Percentiles rank a stretch among this genome's conserved stretches.
Conservation (phyloP, 2,113 vertebrate genomes). For the Pteruthius melanotis region DNA sequence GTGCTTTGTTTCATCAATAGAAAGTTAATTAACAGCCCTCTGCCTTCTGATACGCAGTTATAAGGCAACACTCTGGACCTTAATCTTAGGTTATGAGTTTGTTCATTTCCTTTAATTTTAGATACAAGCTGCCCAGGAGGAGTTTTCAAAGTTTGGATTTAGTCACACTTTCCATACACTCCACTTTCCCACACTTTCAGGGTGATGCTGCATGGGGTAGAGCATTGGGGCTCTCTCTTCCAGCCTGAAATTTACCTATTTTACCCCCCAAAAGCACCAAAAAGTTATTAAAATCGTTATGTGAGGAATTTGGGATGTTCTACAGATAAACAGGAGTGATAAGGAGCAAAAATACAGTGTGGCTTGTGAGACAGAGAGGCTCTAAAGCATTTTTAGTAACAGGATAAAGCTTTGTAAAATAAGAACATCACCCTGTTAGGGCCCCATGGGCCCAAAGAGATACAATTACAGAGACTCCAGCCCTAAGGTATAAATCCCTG, state of each 20-base stretch:
- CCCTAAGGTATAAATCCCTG: not conserved
- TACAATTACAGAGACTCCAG: not conserved
- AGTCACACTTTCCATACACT: not conserved
- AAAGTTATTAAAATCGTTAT: not conserved
- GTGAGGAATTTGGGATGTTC: not conserved
- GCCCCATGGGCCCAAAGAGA: not conserved
- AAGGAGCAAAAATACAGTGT: not conserved
- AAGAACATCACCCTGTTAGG: not conserved
- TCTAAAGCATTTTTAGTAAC: not conserved
- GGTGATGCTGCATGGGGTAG: not conserved
- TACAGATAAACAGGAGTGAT: not conserved
- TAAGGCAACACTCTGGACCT: not conserved
- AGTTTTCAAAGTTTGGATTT: not conserved
- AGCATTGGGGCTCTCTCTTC: not conserved
- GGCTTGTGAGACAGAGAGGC: not conserved
- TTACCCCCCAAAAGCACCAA: not conserved
- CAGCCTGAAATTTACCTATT: not conserved
- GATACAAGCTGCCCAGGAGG: not conserved
- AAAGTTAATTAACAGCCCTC: constrained; percentile 61
- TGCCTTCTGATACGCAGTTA: constrained; percentile 18
- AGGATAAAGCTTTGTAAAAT: not conserved
- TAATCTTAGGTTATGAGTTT: constrained; percentile 33
- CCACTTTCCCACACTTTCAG: not conserved
- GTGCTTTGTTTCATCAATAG: constrained; percentile 15
- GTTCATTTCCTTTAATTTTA: not conserved